Base-by-base conservation (phyloP, 1,140 invertebrate species). In the Odontomachus brunneus region DNA sequence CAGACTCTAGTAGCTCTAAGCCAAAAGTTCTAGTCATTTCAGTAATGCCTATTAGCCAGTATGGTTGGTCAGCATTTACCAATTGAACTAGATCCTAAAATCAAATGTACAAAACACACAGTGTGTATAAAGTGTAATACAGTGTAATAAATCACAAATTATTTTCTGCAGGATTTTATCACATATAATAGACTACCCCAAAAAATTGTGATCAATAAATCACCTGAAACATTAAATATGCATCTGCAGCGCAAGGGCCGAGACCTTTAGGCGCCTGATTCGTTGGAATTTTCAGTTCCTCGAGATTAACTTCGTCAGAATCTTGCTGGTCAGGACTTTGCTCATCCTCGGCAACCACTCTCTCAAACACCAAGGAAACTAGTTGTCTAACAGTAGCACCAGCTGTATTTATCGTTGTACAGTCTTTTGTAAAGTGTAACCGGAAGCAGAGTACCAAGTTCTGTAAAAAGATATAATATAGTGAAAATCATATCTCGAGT, bases 11-110 rank as follows among this genome's bases (percentile, higher is more conserved):
- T 24, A 99, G 94, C 93, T 99, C 99, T 78, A 99, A 94, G 7
- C 98, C 99, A 94, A 99, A 99, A 2, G 98, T 99, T 87, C 98
- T 96, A 3, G 98, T 99, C 97, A 99, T 99, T 94, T 99, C 99
- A 9, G 98, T 98, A 93, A 99, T 98, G 7, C 98, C 98, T 19
- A 97, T 95, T 51, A 99, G 94, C 99, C 99, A 99, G 86, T 96
- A 97, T 0, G 99, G 98, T 91, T 98, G 97, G 93, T 99, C 99
- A 9, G 97, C 98, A 94, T 99, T 99, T 1, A 99, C 98, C 72
- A 99, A 94, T 90, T 99, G 98, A 62, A 99, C 98, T 84, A 99
- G 96, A 95, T 99, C 99, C 96, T 98, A 74, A 55, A 84, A 84
- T 1, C 24, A 80, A 59, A 57, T 63, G 12, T n/a, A n/a, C n/a